phyloP scores from a whole-genome alignment of 2,113 vertebrate species.

The Eclectus roratus region DNA sequence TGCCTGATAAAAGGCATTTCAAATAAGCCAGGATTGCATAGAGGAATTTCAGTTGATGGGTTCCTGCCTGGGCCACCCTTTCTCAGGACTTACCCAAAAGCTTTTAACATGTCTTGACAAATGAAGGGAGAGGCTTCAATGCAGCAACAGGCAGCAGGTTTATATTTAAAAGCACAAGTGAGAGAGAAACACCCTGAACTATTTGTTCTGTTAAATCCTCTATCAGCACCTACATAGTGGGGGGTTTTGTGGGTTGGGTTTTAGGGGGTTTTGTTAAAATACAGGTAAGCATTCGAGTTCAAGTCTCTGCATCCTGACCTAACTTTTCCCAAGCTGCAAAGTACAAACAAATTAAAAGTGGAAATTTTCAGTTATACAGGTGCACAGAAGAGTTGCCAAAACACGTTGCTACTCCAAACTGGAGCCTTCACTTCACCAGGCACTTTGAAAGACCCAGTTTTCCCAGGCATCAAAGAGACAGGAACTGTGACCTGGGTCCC shows the following conservation, averaged over 20 bases:
- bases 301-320: background rate
- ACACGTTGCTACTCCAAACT: rapidly evolving
- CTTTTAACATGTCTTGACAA: slow-evolving; percentile 67
- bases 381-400: background rate
- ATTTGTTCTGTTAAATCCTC: background rate
- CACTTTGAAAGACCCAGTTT: background rate
- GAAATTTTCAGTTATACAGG: background rate
- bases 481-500: background rate
- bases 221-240: background rate
- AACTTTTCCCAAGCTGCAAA: background rate
- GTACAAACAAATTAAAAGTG: background rate
- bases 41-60: slow-evolving; percentile 70
- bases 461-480: background rate
- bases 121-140: slow-evolving; percentile 38
- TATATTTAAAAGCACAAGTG: background rate
- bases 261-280: background rate
- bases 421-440: background rate
- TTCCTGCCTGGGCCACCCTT: slow-evolving; percentile 67
- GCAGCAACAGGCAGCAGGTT: background rate
- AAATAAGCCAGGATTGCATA: slow-evolving; percentile 54
- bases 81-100: slow-evolving; percentile 50
- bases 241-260: background rate
- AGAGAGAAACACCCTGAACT: background rate
- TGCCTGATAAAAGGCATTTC: slow-evolving; percentile 70
- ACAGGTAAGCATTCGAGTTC: background rate